Evolutionary conservation across 2,888 invertebrate species (phyloP).

Genomic region (Cremastinae sp.): DNA sequence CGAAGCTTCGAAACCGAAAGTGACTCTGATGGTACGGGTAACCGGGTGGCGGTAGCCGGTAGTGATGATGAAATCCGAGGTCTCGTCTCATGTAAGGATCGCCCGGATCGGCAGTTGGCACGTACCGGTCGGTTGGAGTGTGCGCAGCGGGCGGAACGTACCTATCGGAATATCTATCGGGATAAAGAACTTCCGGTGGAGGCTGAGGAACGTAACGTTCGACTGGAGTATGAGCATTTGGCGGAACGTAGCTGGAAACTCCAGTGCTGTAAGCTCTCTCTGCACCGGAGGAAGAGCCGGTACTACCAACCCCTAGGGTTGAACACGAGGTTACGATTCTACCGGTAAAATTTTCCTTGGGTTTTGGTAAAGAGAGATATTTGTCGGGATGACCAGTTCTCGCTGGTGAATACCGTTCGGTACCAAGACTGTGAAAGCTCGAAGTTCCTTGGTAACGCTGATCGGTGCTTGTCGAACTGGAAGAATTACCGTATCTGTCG

Average conservation of each 20-base stretch:
- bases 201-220: slow-evolving; percentile 86
- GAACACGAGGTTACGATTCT: slow-evolving; percentile 70
- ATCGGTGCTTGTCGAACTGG: slow-evolving; percentile 30
- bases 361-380: slow-evolving; percentile 76
- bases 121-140: slow-evolving; percentile 87
- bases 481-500: slow-evolving; percentile 58
- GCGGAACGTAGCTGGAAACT: slow-evolving; percentile 82
- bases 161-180: slow-evolving; percentile 80
- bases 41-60: slow-evolving; percentile 82
- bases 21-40: slow-evolving; percentile 79
- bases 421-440: slow-evolving; percentile 69
- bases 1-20: slow-evolving; percentile 76
- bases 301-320: slow-evolving; percentile 55
- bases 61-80: slow-evolving; percentile 82
- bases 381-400: slow-evolving; percentile 72
- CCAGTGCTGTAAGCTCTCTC: slow-evolving; percentile 72
- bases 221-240: slow-evolving; percentile 88
- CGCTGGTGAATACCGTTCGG: slow-evolving; percentile 76
- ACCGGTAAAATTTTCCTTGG: slow-evolving; percentile 76
- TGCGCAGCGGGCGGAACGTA: slow-evolving; percentile 87
- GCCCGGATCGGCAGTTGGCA: slow-evolving; percentile 81
- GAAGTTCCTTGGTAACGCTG: slow-evolving; percentile 60
- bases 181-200: slow-evolving; percentile 77
- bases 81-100: slow-evolving; percentile 84
- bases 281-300: slow-evolving; percentile 62